These are phyloP conservation scores for Calameuta filiformis DNA, from an alignment of 2,888 invertebrate genomes.

Conservation along the genomic window DNA sequence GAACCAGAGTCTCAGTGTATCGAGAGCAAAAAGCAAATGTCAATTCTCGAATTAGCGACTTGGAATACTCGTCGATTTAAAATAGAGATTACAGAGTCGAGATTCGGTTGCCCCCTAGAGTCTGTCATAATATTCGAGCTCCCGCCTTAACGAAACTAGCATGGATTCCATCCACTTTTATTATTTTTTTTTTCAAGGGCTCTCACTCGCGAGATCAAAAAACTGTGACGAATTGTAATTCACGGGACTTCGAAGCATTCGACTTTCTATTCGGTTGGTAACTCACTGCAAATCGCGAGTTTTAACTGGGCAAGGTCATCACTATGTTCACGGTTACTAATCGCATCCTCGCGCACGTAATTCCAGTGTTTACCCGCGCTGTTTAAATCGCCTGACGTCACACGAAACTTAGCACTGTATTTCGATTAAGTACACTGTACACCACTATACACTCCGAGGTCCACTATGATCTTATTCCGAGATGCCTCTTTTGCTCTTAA, in stretches of 20 bases:
- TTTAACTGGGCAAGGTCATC: not conserved
- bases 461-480: not conserved
- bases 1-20: not conserved
- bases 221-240: not conserved
- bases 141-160: not conserved
- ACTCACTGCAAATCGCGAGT: not conserved
- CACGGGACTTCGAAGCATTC: not conserved
- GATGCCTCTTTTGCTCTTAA: not conserved
- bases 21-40: slow-evolving; percentile 11
- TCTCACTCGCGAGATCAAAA: not conserved
- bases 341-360: not conserved
- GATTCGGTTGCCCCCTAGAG: not conserved
- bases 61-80: slow-evolving; percentile 15
- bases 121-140: not conserved
- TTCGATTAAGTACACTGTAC: not conserved
- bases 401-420: not conserved
- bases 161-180: not conserved
- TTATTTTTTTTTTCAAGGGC: not conserved
- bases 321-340: not conserved
- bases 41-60: slow-evolving; percentile 17
- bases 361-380: not conserved
- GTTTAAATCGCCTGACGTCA: not conserved
- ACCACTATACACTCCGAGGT: not conserved
- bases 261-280: not conserved
- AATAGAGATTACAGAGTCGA: slow-evolving; percentile 7